These are phyloP conservation scores for Montipora capricornis DNA, from an alignment of 64 coral and sea anemone genomes.

Conservation along the genomic window DNA sequence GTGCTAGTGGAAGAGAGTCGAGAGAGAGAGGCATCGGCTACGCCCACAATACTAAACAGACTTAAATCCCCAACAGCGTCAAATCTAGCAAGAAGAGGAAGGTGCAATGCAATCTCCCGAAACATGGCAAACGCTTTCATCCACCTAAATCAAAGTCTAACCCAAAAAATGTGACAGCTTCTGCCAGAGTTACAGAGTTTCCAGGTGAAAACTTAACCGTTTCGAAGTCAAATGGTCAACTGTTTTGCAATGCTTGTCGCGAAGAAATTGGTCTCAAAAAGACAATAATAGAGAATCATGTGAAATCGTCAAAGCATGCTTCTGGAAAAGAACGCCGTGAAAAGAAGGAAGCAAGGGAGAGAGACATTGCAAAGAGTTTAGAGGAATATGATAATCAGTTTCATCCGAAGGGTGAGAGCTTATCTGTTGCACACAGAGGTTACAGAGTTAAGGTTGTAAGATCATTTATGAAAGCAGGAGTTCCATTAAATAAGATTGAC, in stretches of 20 bases:
- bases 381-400: no score
- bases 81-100: conserved; percentile 46
- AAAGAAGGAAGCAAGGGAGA: conserved; percentile 10
- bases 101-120: conserved; percentile 55
- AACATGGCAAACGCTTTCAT: conserved; percentile 37
- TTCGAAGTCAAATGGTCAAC: not conserved
- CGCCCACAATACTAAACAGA: conserved; percentile 54
- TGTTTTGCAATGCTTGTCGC: conserved; percentile 47
- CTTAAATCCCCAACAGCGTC: conserved; percentile 45
- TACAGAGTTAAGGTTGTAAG: not conserved
- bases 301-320: conserved; percentile 28
- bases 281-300: conserved; percentile 50
- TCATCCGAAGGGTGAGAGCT: no score
- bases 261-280: conserved; percentile 56
- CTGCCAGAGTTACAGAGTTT: conserved; percentile 38
- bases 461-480: no score
- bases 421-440: not conserved
- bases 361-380: not conserved
- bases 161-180: conserved; percentile 31
- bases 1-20: conserved; percentile 8
- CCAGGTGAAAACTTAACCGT: conserved; percentile 35
- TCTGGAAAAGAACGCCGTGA: no score
- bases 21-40: conserved; percentile 60
- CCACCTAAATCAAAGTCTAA: not conserved
- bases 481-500: no score